Evolutionary conservation across 1,140 invertebrate genomes (phyloP).

Genomic region (Drosophila kepulauana): DNA sequence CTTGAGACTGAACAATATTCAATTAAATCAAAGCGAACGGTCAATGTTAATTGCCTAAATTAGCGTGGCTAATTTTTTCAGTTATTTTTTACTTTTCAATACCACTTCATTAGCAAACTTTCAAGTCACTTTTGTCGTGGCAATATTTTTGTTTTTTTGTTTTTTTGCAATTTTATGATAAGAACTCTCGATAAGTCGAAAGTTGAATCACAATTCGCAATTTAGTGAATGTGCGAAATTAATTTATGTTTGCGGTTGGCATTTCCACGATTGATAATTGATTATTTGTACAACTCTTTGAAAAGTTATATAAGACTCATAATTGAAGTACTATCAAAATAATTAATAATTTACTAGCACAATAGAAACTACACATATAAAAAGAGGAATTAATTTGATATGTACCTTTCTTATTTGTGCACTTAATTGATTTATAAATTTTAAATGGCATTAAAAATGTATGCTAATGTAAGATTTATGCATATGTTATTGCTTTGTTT

Average conservation of each 20-base stretch:
- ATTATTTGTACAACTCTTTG: background rate
- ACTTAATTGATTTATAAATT: constrained; percentile 1
- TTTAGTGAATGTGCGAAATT: constrained; percentile 2
- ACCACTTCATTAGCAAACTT: constrained; percentile 27
- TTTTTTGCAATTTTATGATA: constrained; percentile 3
- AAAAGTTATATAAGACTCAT: background rate
- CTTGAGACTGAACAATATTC: constrained; percentile 27
- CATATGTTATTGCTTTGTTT: background rate
- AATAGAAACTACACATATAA: no score
- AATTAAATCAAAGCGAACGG: constrained; percentile 57
- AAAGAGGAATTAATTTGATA: background rate
- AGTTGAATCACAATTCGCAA: constrained; percentile 11
- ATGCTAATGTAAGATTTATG: background rate
- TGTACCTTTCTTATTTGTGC: background rate
- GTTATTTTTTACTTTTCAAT: constrained; percentile 21
- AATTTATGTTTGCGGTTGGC: background rate
- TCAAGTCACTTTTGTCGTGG: constrained; percentile 47
- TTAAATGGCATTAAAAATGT: background rate
- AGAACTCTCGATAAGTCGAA: constrained; percentile 16
- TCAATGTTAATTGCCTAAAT: constrained; percentile 9
- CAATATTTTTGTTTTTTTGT: background rate
- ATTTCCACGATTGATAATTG: background rate
- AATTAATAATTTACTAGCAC: background rate
- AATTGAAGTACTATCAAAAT: background rate
- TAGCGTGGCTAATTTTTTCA: constrained; percentile 10